Percentiles rank a stretch among this genome's conserved stretches.
Evolutionary conservation across 2,888 invertebrate species (phyloP).

Genomic region (Carcina quercana): DNA sequence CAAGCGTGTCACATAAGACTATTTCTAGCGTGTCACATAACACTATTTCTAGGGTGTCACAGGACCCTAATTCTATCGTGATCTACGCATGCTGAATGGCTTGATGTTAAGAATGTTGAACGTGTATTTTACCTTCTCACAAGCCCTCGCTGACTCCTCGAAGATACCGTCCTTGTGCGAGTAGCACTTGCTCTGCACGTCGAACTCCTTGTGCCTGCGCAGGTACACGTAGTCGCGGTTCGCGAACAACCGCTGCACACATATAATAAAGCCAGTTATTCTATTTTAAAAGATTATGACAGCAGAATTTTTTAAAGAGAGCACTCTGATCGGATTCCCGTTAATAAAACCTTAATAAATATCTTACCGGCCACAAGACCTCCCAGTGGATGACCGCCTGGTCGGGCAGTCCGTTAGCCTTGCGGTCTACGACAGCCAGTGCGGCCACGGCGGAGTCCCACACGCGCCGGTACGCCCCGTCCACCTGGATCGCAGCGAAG

Average conservation of each 20-base stretch:
- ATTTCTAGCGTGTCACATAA: too few relatives aligned
- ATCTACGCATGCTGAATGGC: too few relatives aligned
- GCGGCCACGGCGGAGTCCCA: slow-evolving; percentile 88
- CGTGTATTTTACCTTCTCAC: too few relatives aligned
- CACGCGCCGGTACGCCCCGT: slow-evolving; percentile 82
- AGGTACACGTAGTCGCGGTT: slow-evolving; percentile 92
- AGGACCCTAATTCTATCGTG: too few relatives aligned
- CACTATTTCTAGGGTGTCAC: too few relatives aligned
- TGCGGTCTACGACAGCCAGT: slow-evolving; percentile 80
- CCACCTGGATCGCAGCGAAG: slow-evolving; percentile 88
- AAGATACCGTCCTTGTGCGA: slow-evolving; percentile 23
- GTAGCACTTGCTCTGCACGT: slow-evolving; percentile 15
- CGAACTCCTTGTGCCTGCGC: slow-evolving; percentile 74
- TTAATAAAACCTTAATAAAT: not conserved
- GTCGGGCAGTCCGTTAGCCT: slow-evolving; percentile 69
- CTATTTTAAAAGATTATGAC: too few relatives aligned
- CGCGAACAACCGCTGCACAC: slow-evolving; percentile 80
- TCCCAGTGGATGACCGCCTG: slow-evolving; percentile 92
- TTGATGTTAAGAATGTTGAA: too few relatives aligned
- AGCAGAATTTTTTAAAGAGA: too few relatives aligned
- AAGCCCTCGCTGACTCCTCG: too few relatives aligned
- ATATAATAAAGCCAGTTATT: not conserved
- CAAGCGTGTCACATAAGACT: too few relatives aligned
- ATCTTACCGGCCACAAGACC: slow-evolving; percentile 90
- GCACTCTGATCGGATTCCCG: too few relatives aligned